Conservation (phyloP, 2,888 invertebrate species). For the Leptogaster cylindrica region DNA sequence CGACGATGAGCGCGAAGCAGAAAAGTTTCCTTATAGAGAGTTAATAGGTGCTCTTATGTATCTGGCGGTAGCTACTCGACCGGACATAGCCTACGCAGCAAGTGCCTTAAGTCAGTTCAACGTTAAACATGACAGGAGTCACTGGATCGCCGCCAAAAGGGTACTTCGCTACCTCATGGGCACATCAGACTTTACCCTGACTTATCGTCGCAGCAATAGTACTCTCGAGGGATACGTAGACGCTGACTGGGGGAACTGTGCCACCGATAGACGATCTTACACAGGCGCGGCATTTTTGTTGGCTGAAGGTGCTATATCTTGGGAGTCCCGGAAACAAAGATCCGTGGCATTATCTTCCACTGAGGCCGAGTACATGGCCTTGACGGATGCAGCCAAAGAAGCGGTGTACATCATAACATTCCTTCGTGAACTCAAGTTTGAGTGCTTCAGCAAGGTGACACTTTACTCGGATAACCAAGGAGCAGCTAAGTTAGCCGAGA, state of each 20-base stretch:
- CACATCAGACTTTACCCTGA: neutral
- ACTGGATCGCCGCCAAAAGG: slow-evolving; percentile 39
- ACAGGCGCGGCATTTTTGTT: neutral
- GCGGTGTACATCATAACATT: neutral
- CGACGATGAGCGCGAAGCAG: neutral
- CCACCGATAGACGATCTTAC: neutral
- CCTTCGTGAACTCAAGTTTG: neutral
- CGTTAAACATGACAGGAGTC: slow-evolving; percentile 8
- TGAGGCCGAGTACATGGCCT: neutral
- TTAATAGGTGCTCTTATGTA: slow-evolving; percentile 31
- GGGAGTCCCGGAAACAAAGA: neutral
- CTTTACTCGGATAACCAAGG: neutral
- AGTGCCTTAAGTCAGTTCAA: slow-evolving; percentile 34
- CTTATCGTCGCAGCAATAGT: too few species aligned
- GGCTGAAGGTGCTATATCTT: neutral
- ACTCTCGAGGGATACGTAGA: too few species aligned
- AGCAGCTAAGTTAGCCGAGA: neutral
- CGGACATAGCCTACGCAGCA: slow-evolving; percentile 37
- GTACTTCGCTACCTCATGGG: neutral
- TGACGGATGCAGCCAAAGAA: neutral
- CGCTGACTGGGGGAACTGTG: neutral
- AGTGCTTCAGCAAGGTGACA: neutral
- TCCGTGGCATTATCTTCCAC: neutral
- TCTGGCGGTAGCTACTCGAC: slow-evolving; percentile 36
- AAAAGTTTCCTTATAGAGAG: neutral